Base-by-base conservation (phyloP, 2,797 vertebrate genomes). In the Sternotherus odoratus region DNA sequence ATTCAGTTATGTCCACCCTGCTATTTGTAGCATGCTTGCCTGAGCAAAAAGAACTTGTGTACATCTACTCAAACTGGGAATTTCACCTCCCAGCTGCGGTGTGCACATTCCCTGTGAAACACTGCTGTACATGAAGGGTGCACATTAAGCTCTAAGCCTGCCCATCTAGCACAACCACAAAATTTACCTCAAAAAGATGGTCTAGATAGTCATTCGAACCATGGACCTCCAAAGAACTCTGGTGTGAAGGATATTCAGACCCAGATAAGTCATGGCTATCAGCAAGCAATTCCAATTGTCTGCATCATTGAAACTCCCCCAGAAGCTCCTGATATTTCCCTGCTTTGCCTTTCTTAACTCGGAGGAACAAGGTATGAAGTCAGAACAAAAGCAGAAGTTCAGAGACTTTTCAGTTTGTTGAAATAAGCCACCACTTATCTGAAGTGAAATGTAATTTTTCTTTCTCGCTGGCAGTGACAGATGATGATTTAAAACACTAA, bases 381-480 rank as follows among this genome's bases (percentile, higher is more conserved):
- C 93, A 91, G 72, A 93, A 97, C 85, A 91, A 82, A 96, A 93
- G 83, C 24, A 12, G 80, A 93, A 87, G 85, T 95, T 95, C 90
- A 92, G 90, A 91, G 26, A 39, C 84, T 90, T 95, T 90, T 86
- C 77, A 19, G 60, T 87, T 92, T 88, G 83, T 12, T 91, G 93
- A 94, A 95, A 79, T 46, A 88, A 95, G 88, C 85, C 84, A 92
- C 88, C 86, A 93, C 92, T 97, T 96, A 87, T 74, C 83, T 86
- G 84, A 93, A 92, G 57, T 75, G 95, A 95, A 83, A 86, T 56
- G 83, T 24, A 93, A 94, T 96, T 87, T 93, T 97, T 96, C 93
- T 94, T 96, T 77, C 49, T 87, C 28, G 4, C 46, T 86, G 94
- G 95, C 94, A 94, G 83, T 93, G 95, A 97, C 84, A 78, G 92